Base-by-base conservation (phyloP, 1,140 invertebrate species). In the Gyrodactylus bullatarudis region DNA sequence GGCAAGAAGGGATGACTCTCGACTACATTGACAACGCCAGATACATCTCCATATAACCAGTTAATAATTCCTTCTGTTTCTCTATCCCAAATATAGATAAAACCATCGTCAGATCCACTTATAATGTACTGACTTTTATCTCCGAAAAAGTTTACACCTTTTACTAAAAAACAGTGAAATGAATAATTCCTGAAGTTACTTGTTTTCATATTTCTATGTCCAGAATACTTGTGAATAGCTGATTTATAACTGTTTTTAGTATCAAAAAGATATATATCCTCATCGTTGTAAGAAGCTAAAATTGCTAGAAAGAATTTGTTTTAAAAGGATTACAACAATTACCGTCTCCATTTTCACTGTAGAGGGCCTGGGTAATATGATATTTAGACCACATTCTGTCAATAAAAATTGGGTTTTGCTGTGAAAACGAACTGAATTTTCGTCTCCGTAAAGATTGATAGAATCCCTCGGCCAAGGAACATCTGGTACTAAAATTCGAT, bases 51-150 rank as follows among this genome's bases (percentile, higher is more conserved):
- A 1, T 22, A 21, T 23, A 26, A 73, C 23, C 54, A 71, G 27
- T 71, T 71, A 20, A 93, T 87, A 75, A 95, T 87, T 8, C 87
- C 83, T 80, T 91, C 88, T 0, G 86, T 87, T 75, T 88, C 84
- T 79, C 87, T 89, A 75, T 95, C 89, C 91, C 91, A 97, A 54
- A 94, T 85, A 78, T 87, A 95, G 21, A 96, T 86, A 80, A 93
- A 85, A n/a, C 88, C 87, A 82, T 90, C 94, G 79, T 96, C 91
- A 23, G 89, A 93, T 0, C 91, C 91, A 74, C 89, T 93, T 34
- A 92, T 84, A 21, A 95, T 83, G 80, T 86, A 95, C 80, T 95
- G 87, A 78, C 88, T 90, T 74, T 85, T 85, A 0, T 89, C 87
- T 0, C 91, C 91, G 81, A 89, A 95, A 81, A 90, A 94, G 78